Base-by-base conservation (phyloP, 2,888 invertebrate species). In the Euproctis similis region DNA sequence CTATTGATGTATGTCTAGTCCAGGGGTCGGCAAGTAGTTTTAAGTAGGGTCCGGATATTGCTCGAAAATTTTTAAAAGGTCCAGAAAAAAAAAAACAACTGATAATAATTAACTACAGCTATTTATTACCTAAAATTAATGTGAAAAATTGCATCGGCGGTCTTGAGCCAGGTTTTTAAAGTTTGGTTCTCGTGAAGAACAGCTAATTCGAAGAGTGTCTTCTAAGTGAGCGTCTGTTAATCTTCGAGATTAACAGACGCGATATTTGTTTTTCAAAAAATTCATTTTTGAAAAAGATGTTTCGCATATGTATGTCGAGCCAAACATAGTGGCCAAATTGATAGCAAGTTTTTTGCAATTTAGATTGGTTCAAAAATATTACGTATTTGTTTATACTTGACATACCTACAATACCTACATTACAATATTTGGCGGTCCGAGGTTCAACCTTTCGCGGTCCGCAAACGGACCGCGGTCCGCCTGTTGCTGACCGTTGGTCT, bases 331-430 rank as follows among this genome's bases (percentile, higher is more conserved):
- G 30, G 21, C 30, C 27, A 30, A 30, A 26, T 34, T 30, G 34
- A 30, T 34, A 21, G 34, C 21, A 20, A 28, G 25, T 34, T 34
- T 35, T 24, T 31, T 35, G 26, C 26, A 30, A 30, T 30, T 34
- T 34, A n/a, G n/a, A n/a, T n/a, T n/a, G n/a, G n/a, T n/a, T n/a
- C n/a, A n/a, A n/a, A n/a, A n/a, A n/a, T n/a, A n/a, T n/a, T n/a
- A n/a, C n/a, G n/a, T n/a, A n/a, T n/a, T n/a, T n/a, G n/a, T n/a
- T n/a, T n/a, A n/a, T n/a, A n/a, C n/a, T n/a, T n/a, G n/a, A n/a
- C n/a, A n/a, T n/a, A n/a, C n/a, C n/a, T n/a, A n/a, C n/a, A n/a
- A n/a, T n/a, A n/a, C n/a, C n/a, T n/a, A n/a, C n/a, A n/a, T n/a
- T n/a, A n/a, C n/a, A n/a, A n/a, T n/a, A n/a, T n/a, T n/a, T n/a